phyloP scores from a whole-genome alignment of 2,888 invertebrate genomes.

The Netelia melanura region DNA sequence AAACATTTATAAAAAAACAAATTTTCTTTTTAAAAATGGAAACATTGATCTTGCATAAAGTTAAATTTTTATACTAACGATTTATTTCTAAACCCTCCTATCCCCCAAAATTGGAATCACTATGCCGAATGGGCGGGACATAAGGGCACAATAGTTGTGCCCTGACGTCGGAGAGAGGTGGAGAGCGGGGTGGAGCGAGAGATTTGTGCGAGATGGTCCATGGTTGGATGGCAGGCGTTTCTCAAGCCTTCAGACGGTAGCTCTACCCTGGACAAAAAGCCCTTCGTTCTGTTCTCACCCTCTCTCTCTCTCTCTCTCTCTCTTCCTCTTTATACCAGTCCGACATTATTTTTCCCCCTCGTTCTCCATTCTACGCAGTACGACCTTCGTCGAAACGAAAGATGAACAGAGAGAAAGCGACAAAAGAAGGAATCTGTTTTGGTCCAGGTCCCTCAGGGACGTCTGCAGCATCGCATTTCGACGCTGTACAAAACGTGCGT shows the following conservation, averaged over 20 bases:
- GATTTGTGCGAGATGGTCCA: conserved; percentile 59
- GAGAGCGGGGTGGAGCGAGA: conserved; percentile 62
- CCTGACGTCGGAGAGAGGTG: not conserved
- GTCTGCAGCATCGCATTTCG: conserved; percentile 16
- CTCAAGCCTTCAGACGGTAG: conserved; percentile 38
- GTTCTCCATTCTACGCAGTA: conserved; percentile 43
- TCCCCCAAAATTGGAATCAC: conserved; percentile 9
- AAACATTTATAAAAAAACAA: not conserved
- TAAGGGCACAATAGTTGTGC: conserved; percentile 21
- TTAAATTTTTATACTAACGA: too few relatives aligned
- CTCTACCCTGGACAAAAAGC: conserved; percentile 49
- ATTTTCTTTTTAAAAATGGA: not conserved
- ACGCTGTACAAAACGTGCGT: not conserved
- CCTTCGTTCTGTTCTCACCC: conserved; percentile 16
- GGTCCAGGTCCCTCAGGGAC: conserved; percentile 52
- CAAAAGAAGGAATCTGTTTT: conserved; percentile 33
- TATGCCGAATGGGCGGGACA: conserved; percentile 58
- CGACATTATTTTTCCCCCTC: conserved; percentile 17
- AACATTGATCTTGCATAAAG: too few relatives aligned
- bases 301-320: not conserved
- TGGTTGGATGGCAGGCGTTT: conserved; percentile 66
- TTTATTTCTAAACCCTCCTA: too few relatives aligned
- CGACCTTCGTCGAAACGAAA: not conserved
- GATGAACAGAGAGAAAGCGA: not conserved
- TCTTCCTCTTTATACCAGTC: conserved; percentile 23